A percentile compares a stretch with the other conserved stretches of the same genome.
phyloP scores from a whole-genome alignment of 2,797 vertebrate species.

The Percopsis omiscomaycus region DNA sequence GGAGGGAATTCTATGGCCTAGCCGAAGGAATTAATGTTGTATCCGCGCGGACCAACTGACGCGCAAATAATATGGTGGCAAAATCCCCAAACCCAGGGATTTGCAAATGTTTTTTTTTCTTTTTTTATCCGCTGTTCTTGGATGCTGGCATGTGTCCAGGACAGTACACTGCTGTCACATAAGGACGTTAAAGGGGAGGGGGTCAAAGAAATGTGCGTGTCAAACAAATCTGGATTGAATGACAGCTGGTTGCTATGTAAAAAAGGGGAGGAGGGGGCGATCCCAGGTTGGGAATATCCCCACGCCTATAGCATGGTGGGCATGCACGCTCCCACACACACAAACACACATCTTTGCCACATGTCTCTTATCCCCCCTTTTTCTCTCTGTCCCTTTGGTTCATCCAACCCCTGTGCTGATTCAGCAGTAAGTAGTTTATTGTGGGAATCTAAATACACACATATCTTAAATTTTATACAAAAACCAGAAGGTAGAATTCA shows the following conservation, averaged over 20 bases:
- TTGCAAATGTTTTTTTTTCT: slow-evolving; percentile 8
- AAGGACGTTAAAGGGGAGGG: slow-evolving; percentile 40
- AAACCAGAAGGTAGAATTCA: not conserved
- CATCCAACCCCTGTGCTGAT: not conserved
- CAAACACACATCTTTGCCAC: not conserved
- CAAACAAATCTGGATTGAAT: slow-evolving; percentile 62
- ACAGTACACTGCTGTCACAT: slow-evolving; percentile 56
- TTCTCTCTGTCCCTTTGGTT: no score
- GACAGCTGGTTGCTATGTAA: slow-evolving; percentile 52
- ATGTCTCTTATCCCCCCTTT: no score
- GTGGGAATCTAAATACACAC: not conserved
- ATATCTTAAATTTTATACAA: not conserved
- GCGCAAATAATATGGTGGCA: slow-evolving; percentile 45
- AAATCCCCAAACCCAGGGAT: slow-evolving; percentile 51
- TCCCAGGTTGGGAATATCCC: slow-evolving; percentile 15
- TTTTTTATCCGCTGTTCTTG: slow-evolving; percentile 49
- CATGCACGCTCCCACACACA: not conserved
- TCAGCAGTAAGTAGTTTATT: not conserved
- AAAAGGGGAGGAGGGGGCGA: slow-evolving; percentile 27
- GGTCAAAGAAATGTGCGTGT: slow-evolving; percentile 40
- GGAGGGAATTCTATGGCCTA: not conserved
- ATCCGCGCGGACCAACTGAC: not conserved
- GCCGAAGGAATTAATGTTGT: no score
- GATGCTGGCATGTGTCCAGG: slow-evolving; percentile 58
- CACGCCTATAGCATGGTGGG: no score